phyloP scores from a whole-genome alignment of 2,113 vertebrate genomes.

The Dipodomys spectabilis region DNA sequence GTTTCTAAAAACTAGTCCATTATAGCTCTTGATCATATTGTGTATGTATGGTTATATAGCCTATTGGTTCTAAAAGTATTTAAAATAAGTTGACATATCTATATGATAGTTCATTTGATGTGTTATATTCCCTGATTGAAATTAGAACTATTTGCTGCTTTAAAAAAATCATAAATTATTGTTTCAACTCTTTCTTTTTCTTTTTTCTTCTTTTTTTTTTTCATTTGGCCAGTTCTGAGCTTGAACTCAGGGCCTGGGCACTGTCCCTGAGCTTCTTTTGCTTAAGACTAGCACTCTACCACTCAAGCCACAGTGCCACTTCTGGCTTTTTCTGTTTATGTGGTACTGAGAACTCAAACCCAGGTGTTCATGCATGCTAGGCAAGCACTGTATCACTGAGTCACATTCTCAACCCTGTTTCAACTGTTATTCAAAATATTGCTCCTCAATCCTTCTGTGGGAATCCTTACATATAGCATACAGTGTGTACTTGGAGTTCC shows the following conservation, averaged over 20 bases:
- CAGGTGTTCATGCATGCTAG: no score
- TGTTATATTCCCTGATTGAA: neutral
- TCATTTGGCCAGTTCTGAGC: no score
- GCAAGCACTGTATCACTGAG: no score
- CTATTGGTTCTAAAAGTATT: slow-evolving; percentile 2
- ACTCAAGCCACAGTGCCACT: no score
- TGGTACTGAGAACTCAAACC: no score
- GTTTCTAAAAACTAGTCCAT: slow-evolving; percentile 7
- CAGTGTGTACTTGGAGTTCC: no score
- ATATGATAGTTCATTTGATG: neutral
- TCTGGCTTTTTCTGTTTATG: no score
- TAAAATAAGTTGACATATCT: neutral
- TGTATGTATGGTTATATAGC: neutral
- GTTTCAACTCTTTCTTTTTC: neutral
- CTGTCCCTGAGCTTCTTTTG: no score
- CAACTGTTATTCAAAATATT: slow-evolving; percentile 27
- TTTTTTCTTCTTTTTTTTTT: no score
- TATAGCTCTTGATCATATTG: neutral
- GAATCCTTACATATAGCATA: neutral
- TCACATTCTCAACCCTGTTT: neutral
- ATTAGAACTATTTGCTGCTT: neutral
- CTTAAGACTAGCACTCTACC: no score
- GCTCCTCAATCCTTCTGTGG: neutral
- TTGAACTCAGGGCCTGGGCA: no score
- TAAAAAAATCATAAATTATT: neutral